Evolutionary conservation across 2,797 vertebrate genomes (phyloP).

Genomic region (Leuciscus waleckii): DNA sequence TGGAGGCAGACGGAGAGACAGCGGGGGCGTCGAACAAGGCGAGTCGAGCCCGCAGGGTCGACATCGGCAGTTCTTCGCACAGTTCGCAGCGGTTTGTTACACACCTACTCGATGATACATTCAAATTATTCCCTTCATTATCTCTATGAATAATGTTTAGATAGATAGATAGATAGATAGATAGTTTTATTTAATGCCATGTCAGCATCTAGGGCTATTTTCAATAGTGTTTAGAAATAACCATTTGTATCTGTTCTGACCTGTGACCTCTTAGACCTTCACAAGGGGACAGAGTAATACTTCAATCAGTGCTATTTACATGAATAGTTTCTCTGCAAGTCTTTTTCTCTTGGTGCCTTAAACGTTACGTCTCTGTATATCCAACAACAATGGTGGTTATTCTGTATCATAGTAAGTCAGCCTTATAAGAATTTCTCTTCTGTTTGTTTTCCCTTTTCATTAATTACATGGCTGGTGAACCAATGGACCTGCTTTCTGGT

Average conservation of each 20-base stretch:
- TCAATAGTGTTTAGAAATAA: conserved; percentile 15
- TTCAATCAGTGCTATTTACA: conserved; percentile 18
- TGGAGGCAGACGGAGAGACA: too few species aligned
- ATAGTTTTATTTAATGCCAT: too few species aligned
- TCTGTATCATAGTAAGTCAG: background rate
- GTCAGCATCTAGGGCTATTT: too few species aligned
- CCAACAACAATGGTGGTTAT: background rate
- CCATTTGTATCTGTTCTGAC: conserved; percentile 30
- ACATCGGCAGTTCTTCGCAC: too few species aligned
- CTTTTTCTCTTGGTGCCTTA: background rate
- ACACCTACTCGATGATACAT: background rate
- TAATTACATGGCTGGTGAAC: background rate
- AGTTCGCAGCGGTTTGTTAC: background rate
- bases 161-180: too few species aligned
- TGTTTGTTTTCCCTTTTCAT: conserved; percentile 21
- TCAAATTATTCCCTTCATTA: conserved; percentile 14
- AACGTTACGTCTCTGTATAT: background rate
- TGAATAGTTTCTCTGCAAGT: background rate
- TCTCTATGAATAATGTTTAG: background rate
- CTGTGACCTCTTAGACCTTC: conserved; percentile 8
- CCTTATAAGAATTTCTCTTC: background rate
- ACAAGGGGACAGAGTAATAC: conserved; percentile 8
- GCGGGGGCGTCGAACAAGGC: too few species aligned
- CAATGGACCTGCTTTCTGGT: background rate
- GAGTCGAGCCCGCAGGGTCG: too few species aligned